Base-by-base conservation (phyloP, 64 coral and sea anemone species). In the Exaiptasia diaphana region DNA sequence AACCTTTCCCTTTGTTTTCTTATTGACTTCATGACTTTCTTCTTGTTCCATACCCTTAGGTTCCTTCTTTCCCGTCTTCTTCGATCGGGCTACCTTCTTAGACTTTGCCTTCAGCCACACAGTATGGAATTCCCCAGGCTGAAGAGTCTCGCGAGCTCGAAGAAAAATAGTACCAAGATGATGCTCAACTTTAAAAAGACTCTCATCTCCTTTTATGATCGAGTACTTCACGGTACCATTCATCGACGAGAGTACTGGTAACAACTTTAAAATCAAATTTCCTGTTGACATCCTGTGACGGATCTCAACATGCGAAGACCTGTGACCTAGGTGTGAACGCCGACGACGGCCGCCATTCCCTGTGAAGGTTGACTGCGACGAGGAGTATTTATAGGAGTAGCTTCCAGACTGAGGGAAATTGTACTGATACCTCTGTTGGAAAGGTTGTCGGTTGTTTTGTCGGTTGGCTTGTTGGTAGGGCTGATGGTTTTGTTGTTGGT, bases 181-280 rank as follows among this genome's bases (percentile, higher is more conserved):
- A 1, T 89, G 39, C 20, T 89, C 86, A 5, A 90, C 86, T 64
- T 74, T 75, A 37, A 95, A 95, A 13, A 89, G 46, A 7, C 22
- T 74, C 0, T 53, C 55, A 63, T 95, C 68, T 0, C 86, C 91
- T 18, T 80, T 78, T 7, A 77, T 64, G 31, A 95, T 85, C 52
- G 80, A 43, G 20, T 95, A 95, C 26, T 89, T 54, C 52, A 95
- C 78, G 7, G 80, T 89, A 24, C 91, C 91, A 38, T 95, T 89
- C 12, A 95, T 76, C 12, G 87, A 76, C 39, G 64, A 77, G 6
- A 95, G 67, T 35, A 95, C 86, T 65, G 91, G 86, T 4, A 95
- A 79, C 29, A 95, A 65, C 64, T 83, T 95, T 20, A 95, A 41
- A 38, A 95, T 89, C n/a, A 84, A 80, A 9, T 85, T 17, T 26